Evolutionary conservation across 1,140 invertebrate genomes (phyloP).

Genomic region (Zaprionus davidi): DNA sequence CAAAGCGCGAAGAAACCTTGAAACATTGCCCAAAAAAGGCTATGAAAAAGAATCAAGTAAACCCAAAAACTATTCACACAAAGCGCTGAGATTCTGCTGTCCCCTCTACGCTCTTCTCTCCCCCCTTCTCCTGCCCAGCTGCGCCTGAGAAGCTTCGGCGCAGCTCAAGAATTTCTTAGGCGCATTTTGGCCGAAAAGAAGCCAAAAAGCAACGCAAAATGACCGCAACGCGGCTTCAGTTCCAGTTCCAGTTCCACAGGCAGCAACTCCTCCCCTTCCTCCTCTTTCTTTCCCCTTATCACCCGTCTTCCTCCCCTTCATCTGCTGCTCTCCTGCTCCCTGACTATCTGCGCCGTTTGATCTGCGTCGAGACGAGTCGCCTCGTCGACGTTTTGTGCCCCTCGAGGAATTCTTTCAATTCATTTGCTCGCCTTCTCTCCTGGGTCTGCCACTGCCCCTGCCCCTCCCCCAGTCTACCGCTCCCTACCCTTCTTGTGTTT

Average conservation of each 20-base stretch:
- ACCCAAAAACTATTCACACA: constrained; percentile 60
- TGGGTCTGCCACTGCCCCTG: not conserved
- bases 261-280: not conserved
- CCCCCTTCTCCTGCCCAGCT: not conserved
- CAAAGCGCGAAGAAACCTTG: constrained; percentile 55
- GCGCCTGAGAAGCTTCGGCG: constrained; percentile 24
- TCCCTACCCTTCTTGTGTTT: constrained; percentile 7
- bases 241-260: constrained; percentile 7
- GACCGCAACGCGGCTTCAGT: constrained; percentile 15
- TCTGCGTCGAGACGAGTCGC: constrained; percentile 52
- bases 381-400: constrained; percentile 66
- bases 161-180: constrained; percentile 66
- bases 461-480: not conserved
- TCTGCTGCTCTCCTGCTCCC: not conserved
- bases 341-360: constrained; percentile 70
- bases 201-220: constrained; percentile 28
- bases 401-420: constrained; percentile 80
- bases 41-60: constrained; percentile 22
- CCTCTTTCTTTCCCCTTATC: not conserved
- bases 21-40: constrained; percentile 40
- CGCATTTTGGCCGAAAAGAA: constrained; percentile 49
- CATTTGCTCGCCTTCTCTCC: constrained; percentile 55
- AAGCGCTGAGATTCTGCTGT: not conserved
- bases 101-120: not conserved
- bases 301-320: constrained; percentile 1